Percentiles rank a stretch among this genome's conserved stretches.
Conservation (phyloP, 2,888 invertebrate species). For the Marasmarcha lunaedactyla region DNA sequence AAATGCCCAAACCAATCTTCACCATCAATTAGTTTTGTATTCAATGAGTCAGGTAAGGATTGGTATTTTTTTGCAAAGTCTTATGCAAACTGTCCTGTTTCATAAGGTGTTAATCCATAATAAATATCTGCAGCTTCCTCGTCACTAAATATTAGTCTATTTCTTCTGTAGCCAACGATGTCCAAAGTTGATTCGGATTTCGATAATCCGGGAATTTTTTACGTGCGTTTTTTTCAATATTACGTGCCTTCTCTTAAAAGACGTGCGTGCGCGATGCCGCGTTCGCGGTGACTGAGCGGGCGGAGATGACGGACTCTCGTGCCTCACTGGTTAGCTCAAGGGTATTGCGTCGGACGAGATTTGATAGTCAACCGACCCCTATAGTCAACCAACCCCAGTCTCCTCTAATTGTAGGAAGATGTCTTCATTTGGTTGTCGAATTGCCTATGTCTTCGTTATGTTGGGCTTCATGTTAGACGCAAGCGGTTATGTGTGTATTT, state of each 20-base stretch:
- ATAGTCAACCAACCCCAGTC: conserved; percentile 13
- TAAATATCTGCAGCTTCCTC: conserved; percentile 9
- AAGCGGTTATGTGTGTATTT: too few species aligned
- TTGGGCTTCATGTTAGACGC: too few species aligned
- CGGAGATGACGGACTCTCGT: conserved; percentile 7
- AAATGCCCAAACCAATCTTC: conserved; percentile 16
- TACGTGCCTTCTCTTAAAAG: conserved; percentile 9
- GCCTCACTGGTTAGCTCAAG: conserved; percentile 7
- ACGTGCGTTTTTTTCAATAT: conserved; percentile 1
- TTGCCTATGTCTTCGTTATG: too few species aligned
- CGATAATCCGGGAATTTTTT: conserved; percentile 2
- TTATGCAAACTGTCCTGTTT: conserved; percentile 4
- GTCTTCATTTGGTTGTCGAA: too few species aligned
- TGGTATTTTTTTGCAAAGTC: conserved; percentile 3
- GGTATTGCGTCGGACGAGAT: conserved; percentile 4
- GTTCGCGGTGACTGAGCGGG: conserved; percentile 9
- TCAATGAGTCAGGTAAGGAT: conserved; percentile 12
- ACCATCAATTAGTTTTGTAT: conserved; percentile 9
- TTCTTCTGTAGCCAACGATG: conserved; percentile 5
- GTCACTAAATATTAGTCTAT: conserved; percentile 12
- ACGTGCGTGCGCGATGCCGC: conserved; percentile 7
- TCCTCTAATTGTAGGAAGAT: too few species aligned
- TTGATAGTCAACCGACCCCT: conserved; percentile 13
- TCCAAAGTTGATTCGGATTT: conserved; percentile 9
- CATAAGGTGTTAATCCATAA: conserved; percentile 6